Evolutionary conservation across 2,797 vertebrate species (phyloP).

Genomic region (Liparis tanakae): DNA sequence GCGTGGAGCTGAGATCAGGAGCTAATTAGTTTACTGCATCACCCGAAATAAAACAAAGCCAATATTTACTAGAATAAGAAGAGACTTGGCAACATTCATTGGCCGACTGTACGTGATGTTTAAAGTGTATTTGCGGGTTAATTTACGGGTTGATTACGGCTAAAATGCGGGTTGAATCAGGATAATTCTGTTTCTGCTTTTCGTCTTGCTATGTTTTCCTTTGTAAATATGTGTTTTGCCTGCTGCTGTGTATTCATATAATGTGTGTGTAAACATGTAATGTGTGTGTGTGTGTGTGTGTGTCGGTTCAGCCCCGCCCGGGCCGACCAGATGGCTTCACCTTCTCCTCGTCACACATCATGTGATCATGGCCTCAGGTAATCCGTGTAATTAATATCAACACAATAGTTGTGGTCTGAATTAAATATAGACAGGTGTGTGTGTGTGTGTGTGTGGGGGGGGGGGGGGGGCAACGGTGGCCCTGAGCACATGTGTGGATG

Average conservation of each 20-base stretch:
- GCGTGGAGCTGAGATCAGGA: not conserved
- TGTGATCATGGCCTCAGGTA: conserved; percentile 69
- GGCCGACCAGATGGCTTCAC: conserved; percentile 65
- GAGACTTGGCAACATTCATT: conserved; percentile 10
- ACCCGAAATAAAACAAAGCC: not conserved
- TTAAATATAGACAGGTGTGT: conserved; percentile 60
- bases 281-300: conserved; percentile 26
- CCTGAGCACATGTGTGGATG: conserved; percentile 3
- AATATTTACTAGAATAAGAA: conserved; percentile 4
- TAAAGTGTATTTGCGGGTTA: conserved; percentile 11
- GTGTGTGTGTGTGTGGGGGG: not conserved
- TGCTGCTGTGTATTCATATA: not conserved
- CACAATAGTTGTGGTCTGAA: conserved; percentile 51
- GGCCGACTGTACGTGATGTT: not conserved
- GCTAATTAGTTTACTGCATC: not conserved
- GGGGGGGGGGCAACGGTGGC: conserved; percentile 24
- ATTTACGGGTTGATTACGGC: not conserved
- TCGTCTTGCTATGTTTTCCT: not conserved
- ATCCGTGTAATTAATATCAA: conserved; percentile 60
- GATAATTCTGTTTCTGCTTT: conserved; percentile 10
- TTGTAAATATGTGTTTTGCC: conserved; percentile 7
- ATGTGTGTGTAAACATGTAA: conserved; percentile 6
- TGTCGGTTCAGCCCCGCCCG: conserved; percentile 37
- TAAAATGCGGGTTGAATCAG: not conserved
- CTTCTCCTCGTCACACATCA: conserved; percentile 66